Conservation (phyloP, 2,797 vertebrate genomes). For the Neoniphon sammara region DNA sequence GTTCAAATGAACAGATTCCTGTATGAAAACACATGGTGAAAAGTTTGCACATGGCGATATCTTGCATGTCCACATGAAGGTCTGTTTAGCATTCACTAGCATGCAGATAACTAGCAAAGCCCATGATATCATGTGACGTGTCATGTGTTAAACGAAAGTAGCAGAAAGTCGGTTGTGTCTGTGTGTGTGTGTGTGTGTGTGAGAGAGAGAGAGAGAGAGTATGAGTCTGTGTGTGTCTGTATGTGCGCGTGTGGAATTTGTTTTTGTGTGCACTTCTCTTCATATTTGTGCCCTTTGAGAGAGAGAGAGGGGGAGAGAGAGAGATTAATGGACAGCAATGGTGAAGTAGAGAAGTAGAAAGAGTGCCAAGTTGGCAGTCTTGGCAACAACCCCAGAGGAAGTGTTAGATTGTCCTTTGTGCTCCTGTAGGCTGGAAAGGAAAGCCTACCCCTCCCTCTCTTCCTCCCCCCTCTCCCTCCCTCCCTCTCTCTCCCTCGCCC, state of each 20-base stretch:
- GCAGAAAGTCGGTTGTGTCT: constrained; percentile 22
- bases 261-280: not conserved
- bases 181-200: constrained; percentile 16
- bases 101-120: not conserved
- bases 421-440: constrained; percentile 82
- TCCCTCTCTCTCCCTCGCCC: not conserved
- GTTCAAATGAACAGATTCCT: constrained; percentile 34
- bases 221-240: not conserved
- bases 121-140: constrained; percentile 8
- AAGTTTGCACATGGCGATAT: constrained; percentile 22
- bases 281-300: not conserved
- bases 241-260: too few relatives aligned
- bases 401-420: constrained; percentile 86
- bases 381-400: constrained; percentile 84
- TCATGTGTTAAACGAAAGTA: constrained; percentile 13
- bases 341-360: constrained; percentile 72
- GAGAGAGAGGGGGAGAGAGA: constrained; percentile 17
- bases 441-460: constrained; percentile 71
- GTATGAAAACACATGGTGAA: constrained; percentile 21
- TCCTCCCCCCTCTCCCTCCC: constrained; percentile 22
- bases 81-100: not conserved
- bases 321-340: constrained; percentile 61
- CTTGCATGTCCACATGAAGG: constrained; percentile 8
- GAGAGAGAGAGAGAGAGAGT: too few relatives aligned
- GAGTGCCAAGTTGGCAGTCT: constrained; percentile 86